These are phyloP conservation scores for Nesogale talazaci DNA, from an alignment of 2,113 vertebrate species.

Conservation along the genomic window DNA sequence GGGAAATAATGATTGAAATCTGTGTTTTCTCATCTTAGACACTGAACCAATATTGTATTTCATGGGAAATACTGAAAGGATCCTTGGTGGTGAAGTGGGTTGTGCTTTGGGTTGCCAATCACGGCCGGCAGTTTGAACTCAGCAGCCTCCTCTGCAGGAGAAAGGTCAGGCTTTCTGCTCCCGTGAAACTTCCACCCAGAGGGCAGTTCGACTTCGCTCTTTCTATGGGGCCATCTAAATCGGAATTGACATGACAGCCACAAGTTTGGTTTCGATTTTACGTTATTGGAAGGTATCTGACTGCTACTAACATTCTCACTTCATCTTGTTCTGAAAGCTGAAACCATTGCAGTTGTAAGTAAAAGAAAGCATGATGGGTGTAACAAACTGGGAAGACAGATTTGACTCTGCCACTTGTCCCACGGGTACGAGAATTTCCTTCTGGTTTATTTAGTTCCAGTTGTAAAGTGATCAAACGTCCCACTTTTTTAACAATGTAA, in stretches of 20 bases:
- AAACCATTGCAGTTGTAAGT: not conserved
- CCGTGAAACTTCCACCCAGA: no score
- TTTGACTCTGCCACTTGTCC: not conserved
- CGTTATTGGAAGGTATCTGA: not conserved
- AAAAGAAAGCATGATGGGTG: not conserved
- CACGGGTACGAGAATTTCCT: not conserved
- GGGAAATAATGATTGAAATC: not conserved
- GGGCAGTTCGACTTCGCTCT: no score
- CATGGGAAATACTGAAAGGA: not conserved
- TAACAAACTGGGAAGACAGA: not conserved
- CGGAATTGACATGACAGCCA: no score
- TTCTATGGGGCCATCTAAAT: no score
- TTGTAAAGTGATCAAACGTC: no score
- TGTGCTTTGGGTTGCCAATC: no score
- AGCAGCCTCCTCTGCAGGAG: no score
- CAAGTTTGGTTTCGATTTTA: no score
- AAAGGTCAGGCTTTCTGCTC: no score
- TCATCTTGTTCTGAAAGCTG: not conserved
- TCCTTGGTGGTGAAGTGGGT: not conserved
- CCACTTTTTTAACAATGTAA: no score
- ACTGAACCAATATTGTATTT: not conserved
- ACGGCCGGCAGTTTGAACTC: no score
- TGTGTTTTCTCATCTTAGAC: not conserved
- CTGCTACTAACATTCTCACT: not conserved
- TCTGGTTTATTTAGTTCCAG: not conserved